Conservation (phyloP, 2,888 invertebrate genomes). For the Cerastoderma edule region DNA sequence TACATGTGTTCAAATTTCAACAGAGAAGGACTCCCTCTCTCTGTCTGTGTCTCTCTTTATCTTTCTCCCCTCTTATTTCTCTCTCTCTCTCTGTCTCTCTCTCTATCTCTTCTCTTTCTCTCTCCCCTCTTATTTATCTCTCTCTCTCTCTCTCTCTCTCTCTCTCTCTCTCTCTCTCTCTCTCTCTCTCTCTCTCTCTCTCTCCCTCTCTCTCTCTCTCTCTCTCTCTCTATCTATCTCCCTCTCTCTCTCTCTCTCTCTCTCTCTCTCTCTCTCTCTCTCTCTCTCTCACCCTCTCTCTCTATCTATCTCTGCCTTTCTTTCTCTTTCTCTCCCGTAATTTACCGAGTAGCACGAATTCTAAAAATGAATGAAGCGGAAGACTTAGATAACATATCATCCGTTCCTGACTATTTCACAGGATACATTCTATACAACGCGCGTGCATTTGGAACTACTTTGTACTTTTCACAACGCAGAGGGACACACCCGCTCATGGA, state of each 20-base stretch:
- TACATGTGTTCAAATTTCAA: too few relatives aligned
- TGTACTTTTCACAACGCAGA: too few relatives aligned
- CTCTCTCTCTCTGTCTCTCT: constrained; percentile 1
- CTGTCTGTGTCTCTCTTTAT: too few relatives aligned
- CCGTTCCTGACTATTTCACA: too few relatives aligned
- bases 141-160: constrained; percentile 1
- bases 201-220: constrained; percentile 20
- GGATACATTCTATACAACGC: too few relatives aligned
- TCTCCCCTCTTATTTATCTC: neutral
- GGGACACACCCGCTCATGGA: too few relatives aligned
- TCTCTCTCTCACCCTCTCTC: neutral
- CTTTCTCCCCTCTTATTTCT: too few relatives aligned
- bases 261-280: constrained; percentile 13
- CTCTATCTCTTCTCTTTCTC: neutral
- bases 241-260: constrained; percentile 19
- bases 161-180: constrained; percentile 31
- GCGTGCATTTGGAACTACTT: too few relatives aligned
- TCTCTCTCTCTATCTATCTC: constrained; percentile 32
- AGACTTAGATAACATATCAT: too few relatives aligned
- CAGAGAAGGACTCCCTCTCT: neutral
- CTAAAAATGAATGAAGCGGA: too few relatives aligned
- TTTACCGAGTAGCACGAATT: too few relatives aligned
- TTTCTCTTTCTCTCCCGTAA: constrained; percentile 22
- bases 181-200: constrained; percentile 28
- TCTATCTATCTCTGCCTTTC: constrained; percentile 28